Conservation (phyloP, 2,113 vertebrate species). For the Carettochelys insculpta region DNA sequence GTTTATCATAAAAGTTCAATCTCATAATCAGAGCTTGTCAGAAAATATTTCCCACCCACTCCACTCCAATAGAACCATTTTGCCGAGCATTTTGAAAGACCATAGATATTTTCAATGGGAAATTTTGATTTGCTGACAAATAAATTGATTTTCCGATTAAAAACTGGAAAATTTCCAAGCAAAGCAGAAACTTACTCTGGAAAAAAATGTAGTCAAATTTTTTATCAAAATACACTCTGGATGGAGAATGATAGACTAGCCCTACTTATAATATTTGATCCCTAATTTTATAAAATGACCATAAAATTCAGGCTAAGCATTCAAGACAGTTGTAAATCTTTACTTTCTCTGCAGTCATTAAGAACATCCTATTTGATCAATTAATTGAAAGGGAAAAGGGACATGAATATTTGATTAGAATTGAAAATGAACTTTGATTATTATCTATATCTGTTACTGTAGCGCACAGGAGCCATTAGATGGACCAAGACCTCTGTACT, state of each 20-base stretch:
- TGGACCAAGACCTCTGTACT: neutral
- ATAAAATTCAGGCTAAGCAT: neutral
- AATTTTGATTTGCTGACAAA: neutral
- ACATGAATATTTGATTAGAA: neutral
- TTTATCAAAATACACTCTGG: neutral
- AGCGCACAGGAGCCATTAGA: neutral
- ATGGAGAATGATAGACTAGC: neutral
- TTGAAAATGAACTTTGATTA: neutral
- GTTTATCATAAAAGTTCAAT: neutral
- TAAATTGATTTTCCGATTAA: neutral
- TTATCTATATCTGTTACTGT: neutral
- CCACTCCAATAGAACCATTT: neutral
- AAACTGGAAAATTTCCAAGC: neutral
- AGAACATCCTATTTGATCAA: conserved; percentile 38
- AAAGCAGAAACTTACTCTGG: neutral
- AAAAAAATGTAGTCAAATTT: too few relatives aligned
- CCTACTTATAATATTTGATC: neutral
- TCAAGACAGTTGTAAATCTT: conserved; percentile 16
- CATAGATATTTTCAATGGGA: neutral
- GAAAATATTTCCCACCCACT: neutral
- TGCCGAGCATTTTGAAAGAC: too few relatives aligned
- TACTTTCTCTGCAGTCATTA: conserved; percentile 28
- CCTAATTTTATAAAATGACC: neutral
- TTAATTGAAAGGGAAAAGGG: neutral
- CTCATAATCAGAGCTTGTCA: neutral